A percentile compares a stretch with the other conserved stretches of the same genome.
These are phyloP conservation scores for Athalia cordata DNA, from an alignment of 2,888 invertebrate genomes.

Conservation along the genomic window DNA sequence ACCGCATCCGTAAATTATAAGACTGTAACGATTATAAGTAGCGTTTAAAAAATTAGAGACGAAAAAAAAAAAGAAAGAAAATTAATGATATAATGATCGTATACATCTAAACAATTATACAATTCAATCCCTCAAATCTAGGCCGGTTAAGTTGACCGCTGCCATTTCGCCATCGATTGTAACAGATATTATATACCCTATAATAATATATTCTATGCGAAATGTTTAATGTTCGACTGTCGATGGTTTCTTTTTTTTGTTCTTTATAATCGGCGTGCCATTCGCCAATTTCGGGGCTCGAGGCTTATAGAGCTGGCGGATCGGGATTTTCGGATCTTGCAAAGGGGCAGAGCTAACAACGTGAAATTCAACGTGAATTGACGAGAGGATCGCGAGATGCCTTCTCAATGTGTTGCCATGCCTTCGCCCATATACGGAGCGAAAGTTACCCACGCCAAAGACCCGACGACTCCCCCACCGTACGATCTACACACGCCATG, in stretches of 20 bases:
- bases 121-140: constrained; percentile 4
- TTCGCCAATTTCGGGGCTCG: not conserved
- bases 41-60: not conserved
- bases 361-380: constrained; percentile 4
- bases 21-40: no score
- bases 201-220: not conserved
- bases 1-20: no score
- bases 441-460: constrained; percentile 66
- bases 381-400: constrained; percentile 55
- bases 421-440: constrained; percentile 72
- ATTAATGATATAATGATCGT: not conserved
- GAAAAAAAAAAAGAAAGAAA: not conserved
- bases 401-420: constrained; percentile 62
- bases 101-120: not conserved
- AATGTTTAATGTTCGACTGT: not conserved
- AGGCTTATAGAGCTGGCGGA: not conserved
- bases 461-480: constrained; percentile 35
- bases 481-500: not conserved
- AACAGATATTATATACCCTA: no score
- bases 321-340: not conserved
- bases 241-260: not conserved
- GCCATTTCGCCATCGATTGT: not conserved
- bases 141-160: constrained; percentile 7
- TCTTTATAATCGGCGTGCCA: not conserved
- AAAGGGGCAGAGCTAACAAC: constrained; percentile 1